Evolutionary conservation across 2,888 invertebrate species (phyloP), one percentile per base, ranked within the genome.

Genomic region (Oeneis ivallda): DNA sequence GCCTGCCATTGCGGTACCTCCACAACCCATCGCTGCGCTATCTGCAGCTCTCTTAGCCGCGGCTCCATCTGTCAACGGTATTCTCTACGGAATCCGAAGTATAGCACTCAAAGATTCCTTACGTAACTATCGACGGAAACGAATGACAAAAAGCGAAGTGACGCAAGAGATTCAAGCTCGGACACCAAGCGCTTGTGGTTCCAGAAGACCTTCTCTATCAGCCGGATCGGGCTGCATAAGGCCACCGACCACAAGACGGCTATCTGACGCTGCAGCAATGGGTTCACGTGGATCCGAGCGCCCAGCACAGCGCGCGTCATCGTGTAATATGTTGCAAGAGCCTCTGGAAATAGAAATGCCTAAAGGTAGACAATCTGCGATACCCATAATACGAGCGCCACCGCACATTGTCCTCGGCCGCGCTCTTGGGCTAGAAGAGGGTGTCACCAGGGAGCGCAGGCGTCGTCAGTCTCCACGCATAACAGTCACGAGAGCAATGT

Each of bases 91-190:
- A 49, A 92, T 96, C 60, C 94, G 95, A 79, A 96, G 95, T 81
- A 94, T 95, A 81, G 93, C 94, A 0, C 85, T 96, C 45, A 92
- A 94, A 66, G 94, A 95, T 78, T 94, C 96, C 61, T 94, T 96
- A 74, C 93, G 95, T 73, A 96, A 96, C 80, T 96, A 96, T 80
- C 94, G 95, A 93, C 92, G 96, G 57, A 96, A 96, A 85, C 93
- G 95, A 79, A 93, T 95, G 85, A 95, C 95, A 3, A 96, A 96
- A 82, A 95, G 94, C 77, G 96, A 96, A 81, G 93, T 96, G 54
- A 95, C 95, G 70, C 95, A 95, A 79, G 96, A 96, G 82, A 96
- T 96, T 70, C 96, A 96, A 81, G 96, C 96, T 5, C 89, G 96
- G 70, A 96, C 96, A 2, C 96, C 96, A 4, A 96, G 96, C 69